Evolutionary conservation across 2,797 vertebrate species (phyloP).

Genomic region (Bufotes viridis): DNA sequence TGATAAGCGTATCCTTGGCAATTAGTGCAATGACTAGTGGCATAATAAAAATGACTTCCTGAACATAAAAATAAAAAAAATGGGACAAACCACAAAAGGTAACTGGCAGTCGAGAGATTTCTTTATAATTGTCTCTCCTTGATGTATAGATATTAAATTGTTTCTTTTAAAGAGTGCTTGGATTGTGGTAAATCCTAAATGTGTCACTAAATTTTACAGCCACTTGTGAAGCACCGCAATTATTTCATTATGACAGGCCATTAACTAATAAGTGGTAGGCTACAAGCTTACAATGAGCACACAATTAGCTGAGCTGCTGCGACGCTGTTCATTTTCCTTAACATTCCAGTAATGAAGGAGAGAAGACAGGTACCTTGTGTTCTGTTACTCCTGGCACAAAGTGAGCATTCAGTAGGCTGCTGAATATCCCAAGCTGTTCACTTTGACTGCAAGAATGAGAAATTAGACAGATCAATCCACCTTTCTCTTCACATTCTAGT

Average conservation of each 20-base stretch:
- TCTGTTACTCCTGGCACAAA: constrained; percentile 53
- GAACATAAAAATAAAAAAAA: constrained; percentile 32
- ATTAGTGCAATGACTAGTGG: not conserved
- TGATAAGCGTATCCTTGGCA: not conserved
- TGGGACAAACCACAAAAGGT: constrained; percentile 3
- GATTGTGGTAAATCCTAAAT: constrained; percentile 32
- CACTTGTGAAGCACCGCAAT: constrained; percentile 29
- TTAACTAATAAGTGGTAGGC: not conserved
- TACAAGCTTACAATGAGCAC: constrained; percentile 32
- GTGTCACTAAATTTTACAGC: constrained; percentile 47
- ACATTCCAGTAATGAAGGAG: constrained; percentile 17
- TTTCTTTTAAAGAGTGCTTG: constrained; percentile 21
- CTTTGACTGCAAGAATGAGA: constrained; percentile 50
- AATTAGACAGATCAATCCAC: constrained; percentile 39
- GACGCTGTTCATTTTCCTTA: not conserved
- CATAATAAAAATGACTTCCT: constrained; percentile 24
- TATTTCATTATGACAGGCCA: constrained; percentile 26
- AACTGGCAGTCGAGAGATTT: not conserved
- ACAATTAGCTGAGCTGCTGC: constrained; percentile 24
- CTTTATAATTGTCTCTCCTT: constrained; percentile 4
- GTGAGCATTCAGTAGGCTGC: constrained; percentile 46
- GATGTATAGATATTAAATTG: constrained; percentile 24
- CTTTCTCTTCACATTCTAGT: not conserved
- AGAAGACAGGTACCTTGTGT: constrained; percentile 31
- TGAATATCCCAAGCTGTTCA: constrained; percentile 30